Percentiles rank a stretch among this genome's conserved stretches.
These are phyloP conservation scores for Drosophila ogumai DNA, from an alignment of 1,140 invertebrate genomes.

Conservation along the genomic window DNA sequence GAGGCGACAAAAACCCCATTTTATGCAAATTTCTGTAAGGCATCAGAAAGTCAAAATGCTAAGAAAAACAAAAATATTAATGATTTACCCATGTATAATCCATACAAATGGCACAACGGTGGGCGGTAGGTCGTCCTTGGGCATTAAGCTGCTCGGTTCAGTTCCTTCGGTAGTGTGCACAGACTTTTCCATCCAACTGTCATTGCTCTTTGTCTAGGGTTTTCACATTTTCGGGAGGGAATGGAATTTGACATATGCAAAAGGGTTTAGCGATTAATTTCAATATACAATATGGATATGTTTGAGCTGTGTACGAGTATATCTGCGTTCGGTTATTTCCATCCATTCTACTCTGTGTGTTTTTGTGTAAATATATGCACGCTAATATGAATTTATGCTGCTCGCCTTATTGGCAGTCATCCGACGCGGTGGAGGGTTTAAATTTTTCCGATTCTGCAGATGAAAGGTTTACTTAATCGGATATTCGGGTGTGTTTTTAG, in stretches of 20 bases:
- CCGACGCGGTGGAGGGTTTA: slow-evolving; percentile 5
- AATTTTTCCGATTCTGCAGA: slow-evolving; percentile 21
- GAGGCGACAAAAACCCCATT: slow-evolving; percentile 57
- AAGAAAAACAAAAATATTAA: slow-evolving; percentile 80
- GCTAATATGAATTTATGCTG: slow-evolving; percentile 60
- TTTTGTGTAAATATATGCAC: slow-evolving; percentile 16
- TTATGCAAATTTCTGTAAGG: slow-evolving; percentile 67
- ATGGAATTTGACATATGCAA: slow-evolving; percentile 59
- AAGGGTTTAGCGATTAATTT: slow-evolving; percentile 68
- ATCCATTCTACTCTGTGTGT: not conserved
- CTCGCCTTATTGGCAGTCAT: slow-evolving; percentile 26
- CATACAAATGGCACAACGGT: slow-evolving; percentile 66
- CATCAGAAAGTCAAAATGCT: slow-evolving; percentile 62
- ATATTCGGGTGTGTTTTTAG: not conserved
- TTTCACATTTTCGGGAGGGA: slow-evolving; percentile 17
- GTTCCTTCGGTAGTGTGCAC: slow-evolving; percentile 39
- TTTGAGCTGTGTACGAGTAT: slow-evolving; percentile 20
- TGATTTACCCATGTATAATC: slow-evolving; percentile 76
- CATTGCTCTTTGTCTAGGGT: slow-evolving; percentile 39
- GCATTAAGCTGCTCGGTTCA: slow-evolving; percentile 22
- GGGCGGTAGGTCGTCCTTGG: slow-evolving; percentile 33
- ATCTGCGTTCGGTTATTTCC: slow-evolving; percentile 27
- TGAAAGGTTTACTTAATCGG: slow-evolving; percentile 8
- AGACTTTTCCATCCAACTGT: slow-evolving; percentile 49
- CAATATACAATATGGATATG: slow-evolving; percentile 57